Evolutionary conservation across 2,888 invertebrate species (phyloP).

Genomic region (Chrysolina americana): DNA sequence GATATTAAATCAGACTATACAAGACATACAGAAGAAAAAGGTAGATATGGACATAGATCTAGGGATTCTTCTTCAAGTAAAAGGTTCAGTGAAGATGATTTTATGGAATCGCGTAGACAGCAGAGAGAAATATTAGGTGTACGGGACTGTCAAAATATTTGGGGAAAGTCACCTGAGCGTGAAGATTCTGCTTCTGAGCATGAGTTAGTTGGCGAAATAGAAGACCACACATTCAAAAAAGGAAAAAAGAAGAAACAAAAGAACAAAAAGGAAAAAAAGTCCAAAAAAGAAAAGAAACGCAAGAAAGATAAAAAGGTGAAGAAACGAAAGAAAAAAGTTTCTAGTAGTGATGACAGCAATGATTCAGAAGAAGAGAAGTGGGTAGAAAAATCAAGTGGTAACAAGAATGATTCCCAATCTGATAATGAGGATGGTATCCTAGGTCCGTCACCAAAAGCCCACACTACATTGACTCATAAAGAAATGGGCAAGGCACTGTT

Average conservation of each 20-base stretch:
- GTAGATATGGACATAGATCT: slow-evolving; percentile 33
- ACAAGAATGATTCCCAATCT: slow-evolving; percentile 48
- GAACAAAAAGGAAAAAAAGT: slow-evolving; percentile 73
- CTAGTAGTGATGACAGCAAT: slow-evolving; percentile 68
- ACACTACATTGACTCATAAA: slow-evolving; percentile 80
- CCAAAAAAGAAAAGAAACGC: slow-evolving; percentile 73
- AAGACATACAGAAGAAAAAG: slow-evolving; percentile 30
- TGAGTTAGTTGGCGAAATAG: slow-evolving; percentile 57
- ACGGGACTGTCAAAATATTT: slow-evolving; percentile 78
- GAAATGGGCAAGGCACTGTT: slow-evolving; percentile 94
- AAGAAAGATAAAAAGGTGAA: slow-evolving; percentile 72
- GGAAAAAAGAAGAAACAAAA: slow-evolving; percentile 72
- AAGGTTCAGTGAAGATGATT: slow-evolving; percentile 72
- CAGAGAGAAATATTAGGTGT: slow-evolving; percentile 84
- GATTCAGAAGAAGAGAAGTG: slow-evolving; percentile 74
- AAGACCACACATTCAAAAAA: slow-evolving; percentile 43
- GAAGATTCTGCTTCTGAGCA: slow-evolving; percentile 72
- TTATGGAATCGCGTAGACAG: slow-evolving; percentile 79
- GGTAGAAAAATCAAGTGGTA: slow-evolving; percentile 74
- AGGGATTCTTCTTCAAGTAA: slow-evolving; percentile 45
- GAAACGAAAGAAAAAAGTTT: slow-evolving; percentile 66
- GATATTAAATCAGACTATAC: slow-evolving; percentile 27
- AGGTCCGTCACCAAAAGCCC: slow-evolving; percentile 78
- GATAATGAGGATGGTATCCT: slow-evolving; percentile 71
- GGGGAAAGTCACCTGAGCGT: slow-evolving; percentile 83